phyloP scores from a whole-genome alignment of 2,113 vertebrate genomes.

The Cyphomyrus plagiostoma region DNA sequence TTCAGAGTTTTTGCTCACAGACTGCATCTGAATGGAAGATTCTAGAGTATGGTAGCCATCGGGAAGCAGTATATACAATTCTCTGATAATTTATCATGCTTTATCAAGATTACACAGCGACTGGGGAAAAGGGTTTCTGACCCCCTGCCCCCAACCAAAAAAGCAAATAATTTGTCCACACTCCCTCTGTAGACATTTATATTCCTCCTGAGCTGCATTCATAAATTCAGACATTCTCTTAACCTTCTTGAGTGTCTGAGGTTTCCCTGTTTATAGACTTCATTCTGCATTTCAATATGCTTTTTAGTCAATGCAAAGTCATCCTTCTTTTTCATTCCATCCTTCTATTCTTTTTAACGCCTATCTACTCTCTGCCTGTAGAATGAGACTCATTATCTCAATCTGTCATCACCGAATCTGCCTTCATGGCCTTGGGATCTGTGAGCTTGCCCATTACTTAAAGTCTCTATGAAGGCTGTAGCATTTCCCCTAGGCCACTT shows the following conservation, averaged over 20 bases:
- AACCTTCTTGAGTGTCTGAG: neutral
- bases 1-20: neutral
- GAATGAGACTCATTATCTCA: constrained; percentile 55
- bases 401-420: constrained; percentile 55
- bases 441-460: constrained; percentile 9
- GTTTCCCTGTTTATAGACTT: neutral
- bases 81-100: neutral
- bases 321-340: constrained; percentile 3
- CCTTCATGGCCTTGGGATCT: constrained; percentile 40
- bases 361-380: constrained; percentile 16
- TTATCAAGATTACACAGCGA: neutral
- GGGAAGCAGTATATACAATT: neutral
- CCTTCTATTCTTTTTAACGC: constrained; percentile 31
- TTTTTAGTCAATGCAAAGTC: neutral
- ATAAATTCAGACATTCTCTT: neutral
- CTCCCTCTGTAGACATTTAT: neutral
- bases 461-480: neutral
- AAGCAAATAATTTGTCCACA: neutral
- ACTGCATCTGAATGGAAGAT: neutral
- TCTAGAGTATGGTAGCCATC: neutral
- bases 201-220: neutral
- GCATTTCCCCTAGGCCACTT: constrained; percentile 21
- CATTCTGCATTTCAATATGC: neutral
- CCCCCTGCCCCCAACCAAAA: neutral
- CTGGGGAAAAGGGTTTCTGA: neutral